A percentile compares a stretch with the other conserved stretches of the same genome.
phyloP scores from a whole-genome alignment of 2,113 vertebrate genomes.

The Protomyctophum bolini region DNA sequence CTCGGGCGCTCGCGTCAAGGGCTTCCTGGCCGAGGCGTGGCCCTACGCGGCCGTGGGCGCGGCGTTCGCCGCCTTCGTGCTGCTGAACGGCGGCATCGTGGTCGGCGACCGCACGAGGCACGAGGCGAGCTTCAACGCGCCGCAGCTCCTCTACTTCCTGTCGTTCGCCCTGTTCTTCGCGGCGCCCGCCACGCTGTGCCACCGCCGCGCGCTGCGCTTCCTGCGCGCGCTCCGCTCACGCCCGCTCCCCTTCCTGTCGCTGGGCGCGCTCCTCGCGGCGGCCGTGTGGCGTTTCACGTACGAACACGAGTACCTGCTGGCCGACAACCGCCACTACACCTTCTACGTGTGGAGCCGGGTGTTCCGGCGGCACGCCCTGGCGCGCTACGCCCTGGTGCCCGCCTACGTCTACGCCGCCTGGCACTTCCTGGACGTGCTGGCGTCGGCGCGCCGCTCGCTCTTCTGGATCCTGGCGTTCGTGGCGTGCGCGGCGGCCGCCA shows the following conservation, averaged over 20 bases:
- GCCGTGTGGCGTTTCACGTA: conserved; percentile 93
- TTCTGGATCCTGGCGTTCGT: conserved; percentile 90
- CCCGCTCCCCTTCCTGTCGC: conserved; percentile 76
- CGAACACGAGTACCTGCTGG: conserved; percentile 92
- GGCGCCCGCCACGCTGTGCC: conserved; percentile 81
- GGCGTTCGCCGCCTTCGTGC: conserved; percentile 82
- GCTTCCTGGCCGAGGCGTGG: conserved; percentile 81
- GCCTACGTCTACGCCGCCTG: conserved; percentile 89
- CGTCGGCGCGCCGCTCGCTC: conserved; percentile 78
- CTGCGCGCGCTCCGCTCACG: conserved; percentile 78
- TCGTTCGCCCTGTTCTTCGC: conserved; percentile 89
- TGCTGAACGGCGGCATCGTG: conserved; percentile 89
- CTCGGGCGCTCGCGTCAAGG: conserved; percentile 71
- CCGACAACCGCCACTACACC: conserved; percentile 94
- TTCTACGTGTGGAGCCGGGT: conserved; percentile 95
- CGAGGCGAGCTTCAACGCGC: conserved; percentile 89
- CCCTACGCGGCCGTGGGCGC: conserved; percentile 80
- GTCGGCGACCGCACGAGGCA: conserved; percentile 91
- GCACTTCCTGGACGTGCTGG: conserved; percentile 88
- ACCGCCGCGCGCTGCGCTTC: conserved; percentile 80
- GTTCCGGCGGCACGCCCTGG: conserved; percentile 85
- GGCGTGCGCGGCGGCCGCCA: conserved; percentile 81
- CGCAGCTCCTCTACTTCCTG: conserved; percentile 94
- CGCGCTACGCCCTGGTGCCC: conserved; percentile 87
- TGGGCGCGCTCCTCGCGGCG: conserved; percentile 72